Evolutionary conservation across 2,888 invertebrate species (phyloP).

Genomic region (Xanthia icteritia): DNA sequence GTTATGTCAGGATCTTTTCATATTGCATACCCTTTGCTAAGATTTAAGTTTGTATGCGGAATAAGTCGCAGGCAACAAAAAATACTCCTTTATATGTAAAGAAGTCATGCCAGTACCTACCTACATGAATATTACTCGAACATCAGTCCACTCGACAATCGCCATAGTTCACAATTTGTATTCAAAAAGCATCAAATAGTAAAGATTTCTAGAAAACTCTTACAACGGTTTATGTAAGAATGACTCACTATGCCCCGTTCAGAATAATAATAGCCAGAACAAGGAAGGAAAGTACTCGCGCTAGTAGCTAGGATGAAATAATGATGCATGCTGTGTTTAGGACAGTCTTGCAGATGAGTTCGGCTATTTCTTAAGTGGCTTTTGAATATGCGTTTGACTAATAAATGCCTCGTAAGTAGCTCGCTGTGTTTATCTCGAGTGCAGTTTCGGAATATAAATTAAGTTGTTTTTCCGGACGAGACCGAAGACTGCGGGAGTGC

Average conservation of each 20-base stretch:
- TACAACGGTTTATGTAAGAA: slow-evolving; percentile 69
- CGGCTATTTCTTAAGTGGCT: slow-evolving; percentile 10
- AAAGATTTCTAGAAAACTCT: slow-evolving; percentile 67
- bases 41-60: not conserved
- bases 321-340: slow-evolving; percentile 35
- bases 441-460: slow-evolving; percentile 22
- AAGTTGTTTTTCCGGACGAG: not conserved
- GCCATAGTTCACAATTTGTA: slow-evolving; percentile 43
- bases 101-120: not conserved
- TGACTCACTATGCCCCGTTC: slow-evolving; percentile 67
- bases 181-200: slow-evolving; percentile 55
- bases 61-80: not conserved
- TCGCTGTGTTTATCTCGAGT: slow-evolving; percentile 2
- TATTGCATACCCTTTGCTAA: no score
- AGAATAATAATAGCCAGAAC: slow-evolving; percentile 66
- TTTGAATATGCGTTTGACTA: slow-evolving; percentile 35
- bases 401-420: slow-evolving; percentile 9
- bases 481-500: not conserved
- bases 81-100: not conserved
- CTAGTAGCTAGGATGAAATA: slow-evolving; percentile 52
- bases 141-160: slow-evolving; percentile 26
- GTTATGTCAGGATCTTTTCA: not conserved
- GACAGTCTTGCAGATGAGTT: slow-evolving; percentile 31
- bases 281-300: slow-evolving; percentile 64
- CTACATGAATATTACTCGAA: slow-evolving; percentile 1